phyloP scores from a whole-genome alignment of 2,113 vertebrate genomes.

The Onychorhynchus coronatus region DNA sequence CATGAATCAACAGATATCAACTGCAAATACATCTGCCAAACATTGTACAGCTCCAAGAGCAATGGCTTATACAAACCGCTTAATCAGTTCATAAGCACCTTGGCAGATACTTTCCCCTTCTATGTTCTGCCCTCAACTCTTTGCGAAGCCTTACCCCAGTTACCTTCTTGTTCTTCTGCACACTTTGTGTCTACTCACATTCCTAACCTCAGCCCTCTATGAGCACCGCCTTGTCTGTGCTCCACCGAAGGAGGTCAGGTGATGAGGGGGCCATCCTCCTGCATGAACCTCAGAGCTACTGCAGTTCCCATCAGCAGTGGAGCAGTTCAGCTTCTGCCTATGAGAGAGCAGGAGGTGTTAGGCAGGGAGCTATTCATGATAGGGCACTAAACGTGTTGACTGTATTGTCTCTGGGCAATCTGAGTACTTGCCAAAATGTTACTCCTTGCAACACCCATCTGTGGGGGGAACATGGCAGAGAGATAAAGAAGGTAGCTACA shows the following conservation, averaged over 20 bases:
- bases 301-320: accelerated
- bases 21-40: neutral
- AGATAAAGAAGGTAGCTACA: neutral
- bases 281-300: neutral
- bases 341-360: neutral
- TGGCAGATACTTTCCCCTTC: neutral
- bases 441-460: neutral
- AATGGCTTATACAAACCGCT: neutral
- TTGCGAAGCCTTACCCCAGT: neutral
- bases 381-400: neutral
- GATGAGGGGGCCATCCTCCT: neutral
- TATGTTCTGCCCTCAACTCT: neutral
- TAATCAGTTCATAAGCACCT: neutral
- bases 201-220: neutral
- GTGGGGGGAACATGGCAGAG: neutral
- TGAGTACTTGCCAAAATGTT: neutral
- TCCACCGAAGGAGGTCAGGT: neutral
- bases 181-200: neutral
- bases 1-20: neutral
- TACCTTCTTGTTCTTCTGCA: neutral
- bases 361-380: accelerated
- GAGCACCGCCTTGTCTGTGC: neutral
- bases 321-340: neutral
- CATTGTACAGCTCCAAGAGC: neutral
- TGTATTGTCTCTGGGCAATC: neutral